Conservation (phyloP, 2,888 invertebrate species). For the Physocephala rufipes region DNA sequence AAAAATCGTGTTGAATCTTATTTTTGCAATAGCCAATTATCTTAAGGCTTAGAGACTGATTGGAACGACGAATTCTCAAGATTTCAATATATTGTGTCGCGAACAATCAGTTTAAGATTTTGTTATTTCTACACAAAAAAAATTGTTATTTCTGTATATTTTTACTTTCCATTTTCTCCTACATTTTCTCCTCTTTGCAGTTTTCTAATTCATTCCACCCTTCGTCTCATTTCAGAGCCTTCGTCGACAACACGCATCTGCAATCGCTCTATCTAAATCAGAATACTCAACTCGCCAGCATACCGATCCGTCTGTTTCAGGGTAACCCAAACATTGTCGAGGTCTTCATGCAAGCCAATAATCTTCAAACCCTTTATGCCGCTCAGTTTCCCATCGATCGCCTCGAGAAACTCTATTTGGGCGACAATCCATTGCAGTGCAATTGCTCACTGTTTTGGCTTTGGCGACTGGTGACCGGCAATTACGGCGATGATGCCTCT, state of each 20-base stretch:
- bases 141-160: too few relatives aligned
- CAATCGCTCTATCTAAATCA: slow-evolving; percentile 82
- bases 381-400: slow-evolving; percentile 85
- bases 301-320: slow-evolving; percentile 85
- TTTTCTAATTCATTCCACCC: not conserved
- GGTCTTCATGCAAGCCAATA: slow-evolving; percentile 81
- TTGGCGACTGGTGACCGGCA: slow-evolving; percentile 73
- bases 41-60: too few relatives aligned
- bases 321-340: slow-evolving; percentile 81
- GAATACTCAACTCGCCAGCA: slow-evolving; percentile 76
- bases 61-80: too few relatives aligned
- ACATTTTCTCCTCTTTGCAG: not conserved
- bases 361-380: slow-evolving; percentile 78
- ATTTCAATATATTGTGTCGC: too few relatives aligned
- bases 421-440: slow-evolving; percentile 85
- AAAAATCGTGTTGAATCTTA: too few relatives aligned
- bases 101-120: too few relatives aligned
- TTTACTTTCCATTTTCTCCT: not conserved
- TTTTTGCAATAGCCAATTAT: too few relatives aligned
- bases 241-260: slow-evolving; percentile 85
- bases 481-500: slow-evolving; percentile 54
- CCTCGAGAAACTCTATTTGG: slow-evolving; percentile 76
- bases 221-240: slow-evolving; percentile 69
- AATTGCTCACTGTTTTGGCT: slow-evolving; percentile 89
- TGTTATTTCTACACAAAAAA: too few relatives aligned